These are phyloP conservation scores for Sylvietta virens DNA, from an alignment of 2,113 vertebrate genomes.

Conservation along the genomic window DNA sequence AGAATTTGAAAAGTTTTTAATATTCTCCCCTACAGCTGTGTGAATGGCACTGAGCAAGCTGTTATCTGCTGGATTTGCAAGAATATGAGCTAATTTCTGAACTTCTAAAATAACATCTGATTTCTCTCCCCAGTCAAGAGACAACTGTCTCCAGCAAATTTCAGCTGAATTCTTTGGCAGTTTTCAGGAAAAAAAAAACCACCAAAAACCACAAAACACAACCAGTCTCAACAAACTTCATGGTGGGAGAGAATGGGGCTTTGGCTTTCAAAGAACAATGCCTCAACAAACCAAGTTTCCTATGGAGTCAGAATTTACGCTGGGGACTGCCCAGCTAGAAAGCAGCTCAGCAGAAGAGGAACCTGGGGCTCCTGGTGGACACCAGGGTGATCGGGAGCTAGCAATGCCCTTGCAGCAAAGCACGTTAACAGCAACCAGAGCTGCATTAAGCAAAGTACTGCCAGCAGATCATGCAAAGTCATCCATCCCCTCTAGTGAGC, in stretches of 20 bases:
- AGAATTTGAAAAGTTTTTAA: constrained; percentile 36
- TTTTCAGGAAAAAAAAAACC: background rate
- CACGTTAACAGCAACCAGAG: background rate
- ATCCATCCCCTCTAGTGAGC: background rate
- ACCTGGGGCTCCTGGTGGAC: background rate
- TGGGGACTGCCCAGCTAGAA: background rate
- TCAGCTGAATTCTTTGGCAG: background rate
- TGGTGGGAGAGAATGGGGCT: background rate
- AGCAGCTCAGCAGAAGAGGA: background rate
- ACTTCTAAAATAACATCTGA: constrained; percentile 20
- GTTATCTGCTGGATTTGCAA: constrained; percentile 42
- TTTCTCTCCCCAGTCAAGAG: background rate
- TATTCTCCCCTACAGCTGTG: constrained; percentile 37
- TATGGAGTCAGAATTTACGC: background rate
- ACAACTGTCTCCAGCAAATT: constrained; percentile 14
- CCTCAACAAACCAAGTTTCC: background rate
- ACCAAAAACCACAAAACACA: background rate
- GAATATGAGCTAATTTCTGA: constrained; percentile 34
- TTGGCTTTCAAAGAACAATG: background rate
- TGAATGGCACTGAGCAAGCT: constrained; percentile 31
- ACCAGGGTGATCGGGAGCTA: background rate
- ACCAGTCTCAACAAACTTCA: background rate
- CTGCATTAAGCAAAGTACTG: background rate
- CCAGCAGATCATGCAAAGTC: background rate
- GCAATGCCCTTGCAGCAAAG: background rate